Evolutionary conservation across 2,888 invertebrate species (phyloP).

Genomic region (Orthosia cruda): DNA sequence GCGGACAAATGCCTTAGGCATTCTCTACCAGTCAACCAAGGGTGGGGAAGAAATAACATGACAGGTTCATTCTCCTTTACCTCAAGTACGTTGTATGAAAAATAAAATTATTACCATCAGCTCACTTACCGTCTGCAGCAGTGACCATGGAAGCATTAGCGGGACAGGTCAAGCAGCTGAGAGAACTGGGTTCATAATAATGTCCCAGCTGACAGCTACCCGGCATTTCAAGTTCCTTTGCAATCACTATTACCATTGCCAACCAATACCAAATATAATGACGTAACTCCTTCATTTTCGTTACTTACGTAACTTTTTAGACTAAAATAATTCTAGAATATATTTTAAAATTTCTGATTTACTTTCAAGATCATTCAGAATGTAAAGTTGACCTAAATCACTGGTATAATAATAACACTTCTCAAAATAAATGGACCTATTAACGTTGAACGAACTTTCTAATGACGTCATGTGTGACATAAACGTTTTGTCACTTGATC

Average conservation of each 20-base stretch:
- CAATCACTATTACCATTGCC: constrained; percentile 24
- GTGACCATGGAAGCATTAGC: constrained; percentile 81
- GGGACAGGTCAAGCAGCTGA: constrained; percentile 82
- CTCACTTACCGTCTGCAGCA: constrained; percentile 82
- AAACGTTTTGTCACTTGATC: constrained; percentile 52
- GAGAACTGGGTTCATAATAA: constrained; percentile 81
- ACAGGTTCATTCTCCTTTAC: too few species aligned
- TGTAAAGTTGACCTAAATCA: neutral
- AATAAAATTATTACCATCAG: too few species aligned
- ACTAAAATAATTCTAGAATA: neutral
- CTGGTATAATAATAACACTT: constrained; percentile 8
- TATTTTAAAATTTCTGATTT: neutral
- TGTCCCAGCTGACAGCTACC: constrained; percentile 77
- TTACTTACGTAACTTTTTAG: constrained; percentile 11
- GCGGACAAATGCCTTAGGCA: too few species aligned
- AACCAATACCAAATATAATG: constrained; percentile 19
- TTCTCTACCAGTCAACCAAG: too few species aligned
- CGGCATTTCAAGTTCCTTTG: constrained; percentile 73
- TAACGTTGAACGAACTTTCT: constrained; percentile 48
- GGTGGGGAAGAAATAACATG: too few species aligned
- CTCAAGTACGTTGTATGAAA: too few species aligned
- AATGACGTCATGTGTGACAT: constrained; percentile 37
- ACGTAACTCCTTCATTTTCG: constrained; percentile 26
- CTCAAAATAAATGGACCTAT: constrained; percentile 31
- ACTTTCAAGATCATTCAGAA: neutral